These are phyloP conservation scores for Cassiopea andromeda DNA, from an alignment of 30 jellyfish, hydroid and myxozoan genomes.

Conservation along the genomic window DNA sequence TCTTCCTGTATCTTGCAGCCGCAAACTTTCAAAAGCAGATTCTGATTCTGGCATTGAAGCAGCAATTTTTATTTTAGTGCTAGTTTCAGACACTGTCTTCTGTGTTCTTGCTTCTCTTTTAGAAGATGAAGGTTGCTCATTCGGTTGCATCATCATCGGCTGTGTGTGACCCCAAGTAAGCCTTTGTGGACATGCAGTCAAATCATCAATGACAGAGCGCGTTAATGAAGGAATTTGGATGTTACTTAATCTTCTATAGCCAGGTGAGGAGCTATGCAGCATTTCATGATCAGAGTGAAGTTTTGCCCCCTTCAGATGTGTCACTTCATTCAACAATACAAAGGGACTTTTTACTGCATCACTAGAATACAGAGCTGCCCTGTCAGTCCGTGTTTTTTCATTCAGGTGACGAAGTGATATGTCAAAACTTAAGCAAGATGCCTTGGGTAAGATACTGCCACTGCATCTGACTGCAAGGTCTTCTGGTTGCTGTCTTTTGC, in stretches of 20 bases:
- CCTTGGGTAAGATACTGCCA: background rate
- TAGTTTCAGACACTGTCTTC: background rate
- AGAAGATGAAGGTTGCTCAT: background rate
- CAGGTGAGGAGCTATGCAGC: constrained; percentile 18
- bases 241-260: background rate
- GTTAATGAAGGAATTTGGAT: constrained; percentile 44
- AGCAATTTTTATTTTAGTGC: background rate
- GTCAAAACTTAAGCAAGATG: background rate
- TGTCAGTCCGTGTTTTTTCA: background rate
- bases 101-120: background rate
- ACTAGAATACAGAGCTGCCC: background rate
- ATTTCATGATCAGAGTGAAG: constrained; percentile 7
- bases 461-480: background rate
- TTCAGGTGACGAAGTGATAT: background rate
- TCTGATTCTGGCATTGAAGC: background rate
- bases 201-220: constrained; percentile 55
- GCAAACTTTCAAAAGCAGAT: background rate
- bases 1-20: constrained; percentile 46
- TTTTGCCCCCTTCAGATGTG: background rate
- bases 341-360: constrained; percentile 31
- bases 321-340: constrained; percentile 45
- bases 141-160: constrained; percentile 45
- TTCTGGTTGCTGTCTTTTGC: background rate
- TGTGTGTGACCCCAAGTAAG: constrained; percentile 71
- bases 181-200: constrained; percentile 74